Base-by-base conservation (phyloP, 2,797 vertebrate species). In the Pteronotus mesoamericanus region DNA sequence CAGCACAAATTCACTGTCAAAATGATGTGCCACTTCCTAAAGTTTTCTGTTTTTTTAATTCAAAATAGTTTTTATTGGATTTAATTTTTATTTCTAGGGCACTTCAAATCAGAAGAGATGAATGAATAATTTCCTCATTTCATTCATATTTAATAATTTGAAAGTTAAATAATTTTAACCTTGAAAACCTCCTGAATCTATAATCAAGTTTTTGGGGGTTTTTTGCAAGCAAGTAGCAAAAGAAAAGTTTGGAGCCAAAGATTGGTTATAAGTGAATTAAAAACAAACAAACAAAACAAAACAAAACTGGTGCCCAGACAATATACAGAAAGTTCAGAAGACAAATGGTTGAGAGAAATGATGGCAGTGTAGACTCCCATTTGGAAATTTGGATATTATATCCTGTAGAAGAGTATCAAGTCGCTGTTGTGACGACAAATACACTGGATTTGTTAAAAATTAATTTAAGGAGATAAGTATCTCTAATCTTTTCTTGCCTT, bases 401-500 rank as follows among this genome's bases (percentile, higher is more conserved):
- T 53, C 57, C 51, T 57, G 55, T 11, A 75, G 15, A 93, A 94
- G 2, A 66, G 8, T 16, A 57, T 77, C 57, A 84, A 92, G 39
- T 71, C 55, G 89, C 24, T 72, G 48, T 19, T 26, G 64, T 57
- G 10, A 87, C 87, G 92, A 80, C 9, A 71, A 95, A 39, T 29
- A 19, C 15, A 69, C 26, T 86, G 9, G 2, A 69, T 86, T 79
- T 94, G 32, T 90, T 94, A 57, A 96, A 94, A 92, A 78, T 94
- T 46, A 77, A 55, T 26, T 72, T 91, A 86, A 83, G 89, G 22
- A 82, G 12, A 66, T 14, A 75, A 29, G 42, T 85, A 26, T 75
- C 29, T 96, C 82, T 83, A 94, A 82, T 86, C 32, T 59, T 93
- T 69, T n/a, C 14, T 77, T 92, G 16, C 16, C 37, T 96, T 90